Conservation (phyloP, 2,113 vertebrate genomes). For the Neolamprologus toae region DNA sequence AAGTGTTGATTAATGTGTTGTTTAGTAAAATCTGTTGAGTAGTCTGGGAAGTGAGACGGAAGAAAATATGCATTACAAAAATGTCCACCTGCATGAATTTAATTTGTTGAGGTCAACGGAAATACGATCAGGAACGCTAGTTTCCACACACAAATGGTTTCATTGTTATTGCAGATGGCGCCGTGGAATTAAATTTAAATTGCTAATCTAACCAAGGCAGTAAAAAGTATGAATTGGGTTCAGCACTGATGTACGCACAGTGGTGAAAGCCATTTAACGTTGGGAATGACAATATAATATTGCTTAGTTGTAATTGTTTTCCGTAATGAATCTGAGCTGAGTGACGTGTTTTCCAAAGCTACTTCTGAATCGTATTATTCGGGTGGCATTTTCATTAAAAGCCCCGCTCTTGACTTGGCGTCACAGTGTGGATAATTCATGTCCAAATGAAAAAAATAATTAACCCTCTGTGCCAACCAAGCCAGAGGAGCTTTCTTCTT, state of each 20-base stretch:
- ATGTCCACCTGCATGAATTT: background rate
- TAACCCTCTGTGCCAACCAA: background rate
- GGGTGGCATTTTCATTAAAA: background rate
- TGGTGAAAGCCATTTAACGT: background rate
- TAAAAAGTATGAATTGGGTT: background rate
- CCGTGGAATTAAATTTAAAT: background rate
- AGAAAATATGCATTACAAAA: background rate
- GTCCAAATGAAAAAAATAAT: background rate
- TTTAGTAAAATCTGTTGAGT: background rate
- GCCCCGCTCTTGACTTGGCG: background rate
- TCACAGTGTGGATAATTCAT: background rate
- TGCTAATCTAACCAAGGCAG: background rate
- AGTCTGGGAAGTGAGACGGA: background rate
- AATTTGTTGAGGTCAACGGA: background rate
- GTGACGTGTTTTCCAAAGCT: background rate
- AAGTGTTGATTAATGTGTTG: background rate
- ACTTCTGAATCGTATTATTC: background rate
- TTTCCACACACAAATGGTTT: background rate
- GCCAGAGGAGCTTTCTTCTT: background rate
- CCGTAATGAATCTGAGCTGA: background rate
- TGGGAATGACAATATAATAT: background rate
- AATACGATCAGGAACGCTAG: background rate
- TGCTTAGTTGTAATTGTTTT: background rate
- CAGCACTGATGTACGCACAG: background rate
- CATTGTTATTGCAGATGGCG: background rate